These are phyloP conservation scores for Macquaria ambigua DNA, from an alignment of 2,113 vertebrate genomes.

Conservation along the genomic window DNA sequence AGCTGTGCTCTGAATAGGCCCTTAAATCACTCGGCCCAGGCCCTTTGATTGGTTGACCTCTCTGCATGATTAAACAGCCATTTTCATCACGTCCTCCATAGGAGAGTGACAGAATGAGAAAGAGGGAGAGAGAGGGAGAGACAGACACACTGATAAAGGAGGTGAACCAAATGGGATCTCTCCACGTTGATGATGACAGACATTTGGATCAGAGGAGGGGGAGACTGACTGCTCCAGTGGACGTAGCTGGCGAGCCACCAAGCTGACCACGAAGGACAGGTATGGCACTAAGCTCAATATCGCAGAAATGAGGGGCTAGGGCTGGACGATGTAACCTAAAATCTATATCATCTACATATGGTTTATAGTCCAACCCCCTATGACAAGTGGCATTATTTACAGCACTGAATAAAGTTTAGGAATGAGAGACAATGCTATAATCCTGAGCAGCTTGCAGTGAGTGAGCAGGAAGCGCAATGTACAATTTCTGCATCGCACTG, in stretches of 20 bases:
- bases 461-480: neutral
- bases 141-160: constrained; percentile 43
- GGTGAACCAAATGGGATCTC: constrained; percentile 48
- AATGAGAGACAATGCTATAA: constrained; percentile 8
- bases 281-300: neutral
- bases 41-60: constrained; percentile 81
- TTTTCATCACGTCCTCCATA: constrained; percentile 79
- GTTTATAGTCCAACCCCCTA: neutral
- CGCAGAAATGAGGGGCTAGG: neutral
- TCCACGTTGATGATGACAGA: constrained; percentile 45
- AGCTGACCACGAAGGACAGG: neutral
- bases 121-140: constrained; percentile 18
- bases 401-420: constrained; percentile 1
- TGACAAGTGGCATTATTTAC: constrained; percentile 7
- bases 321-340: neutral
- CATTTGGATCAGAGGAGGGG: constrained; percentile 23
- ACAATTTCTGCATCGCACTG: neutral
- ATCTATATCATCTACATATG: neutral
- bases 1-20: constrained; percentile 79
- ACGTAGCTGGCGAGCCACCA: neutral
- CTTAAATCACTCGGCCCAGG: constrained; percentile 75
- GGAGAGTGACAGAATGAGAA: constrained; percentile 69
- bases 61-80: constrained; percentile 84
- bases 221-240: neutral
- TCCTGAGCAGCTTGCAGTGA: neutral